phyloP scores from a whole-genome alignment of 35 echinoderm and acorn worm genomes.

The Patiria miniata region DNA sequence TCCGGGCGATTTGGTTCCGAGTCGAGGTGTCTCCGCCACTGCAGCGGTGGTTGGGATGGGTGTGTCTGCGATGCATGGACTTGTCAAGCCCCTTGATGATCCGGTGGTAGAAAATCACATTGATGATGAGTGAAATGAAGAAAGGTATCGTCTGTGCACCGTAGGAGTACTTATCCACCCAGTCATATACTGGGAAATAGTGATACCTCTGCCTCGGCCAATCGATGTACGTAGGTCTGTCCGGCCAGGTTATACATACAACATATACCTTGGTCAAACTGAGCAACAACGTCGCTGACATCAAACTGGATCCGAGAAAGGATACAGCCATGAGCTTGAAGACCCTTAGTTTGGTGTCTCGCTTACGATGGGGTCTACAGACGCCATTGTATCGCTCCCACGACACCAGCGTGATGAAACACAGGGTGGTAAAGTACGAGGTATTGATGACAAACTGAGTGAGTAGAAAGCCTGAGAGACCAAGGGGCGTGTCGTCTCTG shows the following conservation, averaged over 20 bases:
- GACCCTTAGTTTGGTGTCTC: constrained; percentile 43
- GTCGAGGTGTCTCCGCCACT: constrained; percentile 68
- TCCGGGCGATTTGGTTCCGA: constrained; percentile 79
- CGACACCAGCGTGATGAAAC: constrained; percentile 81
- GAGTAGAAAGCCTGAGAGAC: constrained; percentile 63
- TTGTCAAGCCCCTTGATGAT: constrained; percentile 76
- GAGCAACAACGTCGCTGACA: constrained; percentile 70
- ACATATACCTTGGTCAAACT: constrained; percentile 12
- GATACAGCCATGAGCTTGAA: constrained; percentile 48
- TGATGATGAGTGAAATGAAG: constrained; percentile 59
- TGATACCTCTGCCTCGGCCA: constrained; percentile 48
- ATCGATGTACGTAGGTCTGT: constrained; percentile 21
- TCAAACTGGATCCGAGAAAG: constrained; percentile 45
- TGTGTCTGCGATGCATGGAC: constrained; percentile 59
- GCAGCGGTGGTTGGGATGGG: constrained; percentile 38
- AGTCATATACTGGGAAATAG: constrained; percentile 17
- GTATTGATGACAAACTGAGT: constrained; percentile 69
- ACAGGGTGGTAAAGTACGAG: constrained; percentile 83
- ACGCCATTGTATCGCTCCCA: constrained; percentile 82
- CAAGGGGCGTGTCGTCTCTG: constrained; percentile 58
- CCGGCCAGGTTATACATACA: constrained; percentile 58
- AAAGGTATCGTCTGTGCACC: constrained; percentile 83
- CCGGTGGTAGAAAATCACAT: constrained; percentile 67
- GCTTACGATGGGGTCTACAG: constrained; percentile 66
- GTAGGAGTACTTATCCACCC: constrained; percentile 51